phyloP scores from a whole-genome alignment of 2,113 vertebrate genomes.

The Canis aureus region DNA sequence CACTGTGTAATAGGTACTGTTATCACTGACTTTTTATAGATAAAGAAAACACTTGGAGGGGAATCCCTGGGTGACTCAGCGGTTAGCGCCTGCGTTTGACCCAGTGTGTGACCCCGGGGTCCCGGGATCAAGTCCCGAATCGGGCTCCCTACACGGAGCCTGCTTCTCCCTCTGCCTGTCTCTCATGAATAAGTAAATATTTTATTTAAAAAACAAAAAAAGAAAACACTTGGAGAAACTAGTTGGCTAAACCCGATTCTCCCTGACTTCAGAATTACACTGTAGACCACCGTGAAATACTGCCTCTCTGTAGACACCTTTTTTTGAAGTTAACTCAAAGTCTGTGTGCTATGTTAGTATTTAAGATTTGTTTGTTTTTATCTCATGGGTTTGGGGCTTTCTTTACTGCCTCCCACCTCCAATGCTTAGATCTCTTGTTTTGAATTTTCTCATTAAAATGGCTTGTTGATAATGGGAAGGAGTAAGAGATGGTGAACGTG shows the following conservation, averaged over 20 bases:
- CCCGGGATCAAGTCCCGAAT: no score
- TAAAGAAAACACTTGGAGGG: background rate
- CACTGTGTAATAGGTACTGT: background rate
- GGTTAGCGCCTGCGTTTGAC: no score
- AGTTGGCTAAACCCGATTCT: constrained; percentile 2
- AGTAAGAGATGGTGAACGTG: background rate
- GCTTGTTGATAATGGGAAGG: background rate
- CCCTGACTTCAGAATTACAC: background rate
- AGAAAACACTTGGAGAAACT: background rate
- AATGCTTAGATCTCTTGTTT: background rate
- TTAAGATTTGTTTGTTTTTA: constrained; percentile 22
- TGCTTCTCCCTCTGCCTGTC: no score
- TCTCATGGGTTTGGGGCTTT: background rate
- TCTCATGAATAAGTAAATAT: no score
- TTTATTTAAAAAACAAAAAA: no score
- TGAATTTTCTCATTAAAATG: constrained; percentile 17
- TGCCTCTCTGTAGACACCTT: background rate
- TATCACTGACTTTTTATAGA: background rate
- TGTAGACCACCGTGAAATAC: background rate
- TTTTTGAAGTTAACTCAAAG: constrained; percentile 1
- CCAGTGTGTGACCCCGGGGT: no score
- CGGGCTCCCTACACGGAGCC: no score
- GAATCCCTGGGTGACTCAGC: no score
- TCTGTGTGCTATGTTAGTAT: background rate
- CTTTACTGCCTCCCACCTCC: background rate